Base-by-base conservation (phyloP, 2,797 vertebrate species). In the Aselliscus stoliczkanus region DNA sequence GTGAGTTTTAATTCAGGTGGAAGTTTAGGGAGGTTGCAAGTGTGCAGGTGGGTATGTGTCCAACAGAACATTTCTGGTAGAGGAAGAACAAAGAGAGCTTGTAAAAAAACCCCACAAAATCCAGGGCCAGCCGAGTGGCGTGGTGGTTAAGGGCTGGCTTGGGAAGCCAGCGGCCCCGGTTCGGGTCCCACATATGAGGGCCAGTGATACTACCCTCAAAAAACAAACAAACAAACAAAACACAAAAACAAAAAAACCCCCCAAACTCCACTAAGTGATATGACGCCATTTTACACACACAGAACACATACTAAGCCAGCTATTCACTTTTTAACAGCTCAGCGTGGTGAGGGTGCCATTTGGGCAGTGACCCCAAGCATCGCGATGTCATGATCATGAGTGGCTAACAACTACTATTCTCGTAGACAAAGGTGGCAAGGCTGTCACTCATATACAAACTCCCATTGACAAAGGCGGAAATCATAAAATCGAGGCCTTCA, bases 261-360 rank as follows among this genome's bases (percentile, higher is more conserved):
- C n/a, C n/a, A n/a, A n/a, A n/a, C n/a, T 14, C 5, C 25, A 34
- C 20, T 25, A 60, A 29, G 56, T 11, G 2, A 34, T 4, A 75
- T n/a, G 65, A 69, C 1, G 3, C 29, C 2, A 1, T 0, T 5
- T 20, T 5, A 34, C 25, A 67, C 9, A 62, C 54, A 17, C 2
- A 18, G 69, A 42, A 31, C 62, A 54, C 4, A 2, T 12, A 18
- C 80, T 52, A 31, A 44, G 23, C 11, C 0, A 3, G 12, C 60
- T 21, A 29, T 20, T 60, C 72, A 42, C n/a, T 70, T 20, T 47
- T 60, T 34, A n/a, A 7, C 1, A 29, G 67, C n/a, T 31, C 44
- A 58, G 47, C 4, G 17, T 1, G 12, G 29, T 2, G 25, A 47
- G 17, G 42, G 29, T 37, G 64, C 20, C 29, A 47, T 15, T 1